Evolutionary conservation across 2,797 vertebrate genomes (phyloP).

Genomic region (Premnoplex brunnescens): DNA sequence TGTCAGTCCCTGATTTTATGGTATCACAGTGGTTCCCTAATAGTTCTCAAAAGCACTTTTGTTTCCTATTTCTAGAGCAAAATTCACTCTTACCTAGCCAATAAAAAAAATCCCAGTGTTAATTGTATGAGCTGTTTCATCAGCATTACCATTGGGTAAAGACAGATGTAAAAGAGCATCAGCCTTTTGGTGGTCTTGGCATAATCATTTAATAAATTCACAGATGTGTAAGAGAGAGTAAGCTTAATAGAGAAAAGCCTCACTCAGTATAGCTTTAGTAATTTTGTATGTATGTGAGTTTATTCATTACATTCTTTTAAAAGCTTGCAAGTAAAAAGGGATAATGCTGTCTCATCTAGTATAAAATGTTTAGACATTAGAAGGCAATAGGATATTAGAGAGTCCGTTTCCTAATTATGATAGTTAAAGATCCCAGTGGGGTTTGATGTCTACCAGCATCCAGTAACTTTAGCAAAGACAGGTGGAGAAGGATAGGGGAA

Average conservation of each 20-base stretch:
- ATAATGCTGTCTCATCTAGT: background rate
- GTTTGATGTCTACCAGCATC: conserved; percentile 43
- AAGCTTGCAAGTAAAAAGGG: background rate
- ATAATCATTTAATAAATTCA: background rate
- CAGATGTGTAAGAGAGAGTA: background rate
- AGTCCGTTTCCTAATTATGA: conserved; percentile 26
- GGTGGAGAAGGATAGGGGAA: conserved; percentile 68
- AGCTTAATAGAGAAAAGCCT: background rate
- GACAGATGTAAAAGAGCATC: background rate
- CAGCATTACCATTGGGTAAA: background rate
- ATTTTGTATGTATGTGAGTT: background rate
- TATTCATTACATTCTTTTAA: background rate
- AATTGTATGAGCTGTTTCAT: background rate
- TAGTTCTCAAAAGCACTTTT: background rate
- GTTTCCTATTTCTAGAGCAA: background rate
- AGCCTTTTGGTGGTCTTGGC: background rate
- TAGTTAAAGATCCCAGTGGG: conserved; percentile 33
- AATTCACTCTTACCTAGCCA: background rate
- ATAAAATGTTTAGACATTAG: background rate
- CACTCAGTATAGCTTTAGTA: background rate
- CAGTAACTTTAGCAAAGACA: conserved; percentile 67
- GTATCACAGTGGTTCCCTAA: background rate
- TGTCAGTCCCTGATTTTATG: background rate
- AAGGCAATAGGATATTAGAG: background rate
- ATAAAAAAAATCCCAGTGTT: background rate